Evolutionary conservation across 1,140 invertebrate genomes (phyloP), one percentile per base, ranked within the genome.

Genomic region (Capitella teleta): DNA sequence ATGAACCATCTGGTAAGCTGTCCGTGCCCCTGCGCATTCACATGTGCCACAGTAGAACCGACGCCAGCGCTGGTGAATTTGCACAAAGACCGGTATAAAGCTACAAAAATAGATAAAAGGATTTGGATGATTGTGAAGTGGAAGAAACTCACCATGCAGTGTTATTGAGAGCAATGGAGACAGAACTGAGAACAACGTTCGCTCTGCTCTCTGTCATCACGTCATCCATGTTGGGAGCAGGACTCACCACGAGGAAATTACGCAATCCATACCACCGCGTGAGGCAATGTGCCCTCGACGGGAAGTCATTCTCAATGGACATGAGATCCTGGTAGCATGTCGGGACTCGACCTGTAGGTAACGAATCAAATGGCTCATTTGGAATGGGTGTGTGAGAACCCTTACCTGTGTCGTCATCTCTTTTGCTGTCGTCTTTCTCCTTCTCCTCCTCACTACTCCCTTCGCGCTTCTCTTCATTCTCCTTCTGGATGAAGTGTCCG

Each of bases 1-100:
- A 64, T 92, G 86, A 50, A 91, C 82, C 77, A 92, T 87, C 61
- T 93, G 84, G 71, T 87, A 91, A 62, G 83, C 82, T 23, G 82
- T 82, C 53, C 82, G 78, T 6, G 82, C 76, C 42, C 82, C 82
- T 61, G 77, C 80, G 26, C 81, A 80, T 64, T 86, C 79, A 60
- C 80, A 83, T 8, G 85, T 77, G 23, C 89, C 89, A 30, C 83
- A 69, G 69, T 84, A 95, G 23, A 68, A 59, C 26, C 61, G 57
- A 30, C 68, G 48, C 72, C 81, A 85, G 57, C 83, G 82, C 61
- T 87, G 84, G 77, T 82, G 83, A 19, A 87, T 79, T 76, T 93
- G 89, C 40, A 93, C 77, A 74, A 95, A 91, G 19, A 88, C 76
- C 26, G 91, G 88, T 43, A 91, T 75, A 55, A 82, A 77, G 67